Percentiles rank a stretch among this genome's conserved stretches.
Evolutionary conservation across 2,797 vertebrate species (phyloP).

Genomic region (Menidia menidia): DNA sequence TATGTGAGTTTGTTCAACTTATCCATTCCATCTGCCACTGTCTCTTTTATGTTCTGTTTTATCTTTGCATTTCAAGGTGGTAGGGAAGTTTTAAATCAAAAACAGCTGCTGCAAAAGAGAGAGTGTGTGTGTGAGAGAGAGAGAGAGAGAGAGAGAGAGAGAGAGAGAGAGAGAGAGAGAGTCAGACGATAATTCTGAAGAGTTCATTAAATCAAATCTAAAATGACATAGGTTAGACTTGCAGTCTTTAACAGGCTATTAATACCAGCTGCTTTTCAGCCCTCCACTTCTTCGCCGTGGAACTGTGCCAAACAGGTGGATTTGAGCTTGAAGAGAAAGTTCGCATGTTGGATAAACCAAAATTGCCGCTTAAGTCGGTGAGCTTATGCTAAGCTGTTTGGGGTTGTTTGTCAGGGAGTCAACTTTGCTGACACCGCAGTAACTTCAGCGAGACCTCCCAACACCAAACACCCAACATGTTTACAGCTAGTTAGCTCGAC

Average conservation of each 20-base stretch:
- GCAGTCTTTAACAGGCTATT: conserved; percentile 21
- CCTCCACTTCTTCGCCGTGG: conserved; percentile 7
- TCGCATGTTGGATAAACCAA: conserved; percentile 11
- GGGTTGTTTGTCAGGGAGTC: conserved; percentile 10
- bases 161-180: too few relatives aligned
- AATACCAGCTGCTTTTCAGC: conserved; percentile 9
- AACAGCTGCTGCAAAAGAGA: neutral
- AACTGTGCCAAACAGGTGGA: conserved; percentile 54
- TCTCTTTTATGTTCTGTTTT: too few relatives aligned
- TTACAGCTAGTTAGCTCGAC: conserved; percentile 48
- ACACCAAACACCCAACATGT: conserved; percentile 26
- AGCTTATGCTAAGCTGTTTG: conserved; percentile 3
- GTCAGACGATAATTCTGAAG: too few relatives aligned
- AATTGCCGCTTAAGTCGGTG: conserved; percentile 1
- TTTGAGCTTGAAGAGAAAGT: conserved; percentile 20
- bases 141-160: too few relatives aligned
- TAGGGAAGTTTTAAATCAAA: neutral
- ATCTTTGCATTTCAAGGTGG: neutral
- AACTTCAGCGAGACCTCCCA: neutral
- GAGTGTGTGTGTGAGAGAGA: neutral
- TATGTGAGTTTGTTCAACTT: too few relatives aligned
- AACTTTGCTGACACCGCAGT: conserved; percentile 32
- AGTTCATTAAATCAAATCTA: neutral
- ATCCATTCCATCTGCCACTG: too few relatives aligned
- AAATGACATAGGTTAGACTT: neutral